Evolutionary conservation across 2,113 vertebrate genomes (phyloP).

Genomic region (Colaptes auratus): DNA sequence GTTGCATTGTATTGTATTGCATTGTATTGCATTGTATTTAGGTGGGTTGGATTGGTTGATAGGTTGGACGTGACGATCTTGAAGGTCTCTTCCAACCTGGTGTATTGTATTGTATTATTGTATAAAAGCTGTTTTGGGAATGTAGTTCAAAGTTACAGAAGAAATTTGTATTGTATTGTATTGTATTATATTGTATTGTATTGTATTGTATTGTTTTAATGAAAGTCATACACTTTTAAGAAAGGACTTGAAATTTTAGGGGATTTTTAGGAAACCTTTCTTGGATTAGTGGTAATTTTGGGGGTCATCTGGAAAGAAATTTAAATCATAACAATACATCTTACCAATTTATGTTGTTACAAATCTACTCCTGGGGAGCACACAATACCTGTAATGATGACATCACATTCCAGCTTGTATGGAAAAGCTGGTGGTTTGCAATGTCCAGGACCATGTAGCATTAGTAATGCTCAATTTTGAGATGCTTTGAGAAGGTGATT

Average conservation of each 20-base stretch:
- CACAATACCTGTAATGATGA: not conserved
- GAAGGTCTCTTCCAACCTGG: too few species aligned
- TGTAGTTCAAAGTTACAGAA: too few species aligned
- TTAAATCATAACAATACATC: not conserved
- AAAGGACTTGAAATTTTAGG: not conserved
- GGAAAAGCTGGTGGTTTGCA: not conserved
- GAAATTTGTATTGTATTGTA: too few species aligned
- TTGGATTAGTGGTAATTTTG: not conserved
- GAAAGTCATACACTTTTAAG: not conserved
- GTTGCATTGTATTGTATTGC: too few species aligned
- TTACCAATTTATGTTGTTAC: not conserved
- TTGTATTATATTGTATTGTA: too few species aligned
- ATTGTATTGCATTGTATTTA: too few species aligned
- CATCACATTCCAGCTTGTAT: not conserved
- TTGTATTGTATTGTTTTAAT: too few species aligned
- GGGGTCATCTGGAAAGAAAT: not conserved
- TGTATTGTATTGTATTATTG: too few species aligned
- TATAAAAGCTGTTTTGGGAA: too few species aligned
- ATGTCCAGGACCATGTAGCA: rapidly evolving
- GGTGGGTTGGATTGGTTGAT: too few species aligned
- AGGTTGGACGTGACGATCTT: too few species aligned
- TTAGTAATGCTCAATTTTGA: not conserved
- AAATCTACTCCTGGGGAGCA: not conserved
- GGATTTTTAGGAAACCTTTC: not conserved
- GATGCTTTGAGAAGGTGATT: not conserved